Conservation (phyloP, 2,113 vertebrate genomes). For the Arothron firmamentum region DNA sequence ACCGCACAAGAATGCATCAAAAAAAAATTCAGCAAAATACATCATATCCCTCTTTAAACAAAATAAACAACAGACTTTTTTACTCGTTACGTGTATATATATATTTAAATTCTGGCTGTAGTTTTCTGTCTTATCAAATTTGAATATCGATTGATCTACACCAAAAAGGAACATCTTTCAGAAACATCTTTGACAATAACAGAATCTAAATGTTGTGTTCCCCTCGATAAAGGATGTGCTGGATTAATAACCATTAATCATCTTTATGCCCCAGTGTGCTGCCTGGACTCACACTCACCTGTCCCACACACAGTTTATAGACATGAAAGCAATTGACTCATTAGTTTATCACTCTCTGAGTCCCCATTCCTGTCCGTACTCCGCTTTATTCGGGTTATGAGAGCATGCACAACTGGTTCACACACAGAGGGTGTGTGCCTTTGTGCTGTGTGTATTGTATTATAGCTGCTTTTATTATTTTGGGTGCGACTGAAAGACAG, state of each 20-base stretch:
- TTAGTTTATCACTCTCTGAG: conserved; percentile 24
- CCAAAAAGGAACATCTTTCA: not conserved
- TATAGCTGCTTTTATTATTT: conserved; percentile 1
- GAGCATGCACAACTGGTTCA: conserved; percentile 9
- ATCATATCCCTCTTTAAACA: no score
- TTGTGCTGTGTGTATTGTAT: not conserved
- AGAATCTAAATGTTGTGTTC: conserved; percentile 15
- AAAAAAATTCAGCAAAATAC: no score
- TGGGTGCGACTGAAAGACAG: conserved; percentile 1
- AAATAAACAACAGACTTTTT: not conserved
- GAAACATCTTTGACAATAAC: no score
- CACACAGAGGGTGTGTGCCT: conserved; percentile 12
- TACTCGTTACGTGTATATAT: not conserved
- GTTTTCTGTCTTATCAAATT: not conserved
- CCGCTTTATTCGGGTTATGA: conserved; percentile 40
- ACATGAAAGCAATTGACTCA: conserved; percentile 12
- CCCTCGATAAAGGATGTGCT: not conserved
- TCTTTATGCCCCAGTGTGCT: conserved; percentile 26
- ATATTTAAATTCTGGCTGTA: not conserved
- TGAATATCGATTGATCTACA: not conserved
- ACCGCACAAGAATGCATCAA: not conserved
- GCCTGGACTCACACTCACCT: conserved; percentile 12
- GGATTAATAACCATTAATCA: conserved; percentile 22
- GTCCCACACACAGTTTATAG: not conserved
- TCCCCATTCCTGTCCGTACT: conserved; percentile 8